These are phyloP conservation scores for Python bivittatus DNA, from an alignment of 2,113 vertebrate species.

Conservation along the genomic window DNA sequence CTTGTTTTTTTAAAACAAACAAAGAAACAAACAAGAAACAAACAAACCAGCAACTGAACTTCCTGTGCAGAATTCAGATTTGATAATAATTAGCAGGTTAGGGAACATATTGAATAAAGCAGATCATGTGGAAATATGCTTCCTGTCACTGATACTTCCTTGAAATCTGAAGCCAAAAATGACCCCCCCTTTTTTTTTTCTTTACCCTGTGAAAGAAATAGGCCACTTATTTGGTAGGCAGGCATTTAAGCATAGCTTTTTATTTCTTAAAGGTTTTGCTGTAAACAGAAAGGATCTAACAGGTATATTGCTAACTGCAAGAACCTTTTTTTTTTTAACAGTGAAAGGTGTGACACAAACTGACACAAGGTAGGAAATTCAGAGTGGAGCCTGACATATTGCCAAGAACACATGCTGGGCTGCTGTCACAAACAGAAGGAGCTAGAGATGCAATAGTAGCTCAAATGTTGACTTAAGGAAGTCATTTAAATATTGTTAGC, in stretches of 20 bases:
- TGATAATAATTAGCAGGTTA: not conserved
- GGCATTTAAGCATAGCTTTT: conserved; percentile 1
- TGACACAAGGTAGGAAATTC: conserved; percentile 37
- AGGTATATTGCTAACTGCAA: conserved; percentile 19
- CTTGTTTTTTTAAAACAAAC: not conserved
- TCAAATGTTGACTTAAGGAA: conserved; percentile 22
- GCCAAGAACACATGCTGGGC: conserved; percentile 35
- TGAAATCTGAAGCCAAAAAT: not conserved
- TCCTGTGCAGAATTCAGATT: not conserved
- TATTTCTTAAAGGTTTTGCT: not conserved
- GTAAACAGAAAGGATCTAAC: not conserved
- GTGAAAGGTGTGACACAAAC: conserved; percentile 37
- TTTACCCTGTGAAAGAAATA: not conserved
- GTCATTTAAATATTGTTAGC: conserved; percentile 18
- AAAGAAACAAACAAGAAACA: not conserved
- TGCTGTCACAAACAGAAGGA: conserved; percentile 38
- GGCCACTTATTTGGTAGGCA: not conserved
- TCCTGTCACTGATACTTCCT: not conserved
- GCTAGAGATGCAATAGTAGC: conserved; percentile 20
- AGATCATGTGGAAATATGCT: not conserved
- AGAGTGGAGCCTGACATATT: conserved; percentile 30
- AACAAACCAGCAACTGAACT: not conserved
- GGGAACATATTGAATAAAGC: not conserved
- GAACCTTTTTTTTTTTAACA: not conserved
- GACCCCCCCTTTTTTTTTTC: too few species aligned